These are phyloP conservation scores for Margaritifera margaritifera DNA, from an alignment of 2,888 invertebrate genomes.

Conservation along the genomic window DNA sequence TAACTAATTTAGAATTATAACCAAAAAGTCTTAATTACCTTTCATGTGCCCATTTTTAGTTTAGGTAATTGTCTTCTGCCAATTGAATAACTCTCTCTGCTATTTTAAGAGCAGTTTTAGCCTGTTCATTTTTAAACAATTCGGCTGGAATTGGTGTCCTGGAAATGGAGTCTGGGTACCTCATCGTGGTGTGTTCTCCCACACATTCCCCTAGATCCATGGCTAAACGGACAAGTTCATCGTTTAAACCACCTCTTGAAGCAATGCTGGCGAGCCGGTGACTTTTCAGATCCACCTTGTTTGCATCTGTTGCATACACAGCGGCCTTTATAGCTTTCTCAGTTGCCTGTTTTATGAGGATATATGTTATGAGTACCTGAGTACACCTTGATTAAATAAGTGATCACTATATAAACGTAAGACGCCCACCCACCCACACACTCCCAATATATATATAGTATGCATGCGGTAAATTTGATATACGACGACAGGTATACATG, in stretches of 20 bases:
- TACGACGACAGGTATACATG: too few species aligned
- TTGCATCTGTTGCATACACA: constrained; percentile 7
- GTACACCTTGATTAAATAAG: too few species aligned
- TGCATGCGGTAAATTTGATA: too few species aligned
- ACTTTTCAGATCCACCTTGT: not conserved
- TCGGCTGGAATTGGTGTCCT: constrained; percentile 18
- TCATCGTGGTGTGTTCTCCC: constrained; percentile 17
- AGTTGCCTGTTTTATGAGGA: constrained; percentile 10
- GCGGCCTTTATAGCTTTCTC: constrained; percentile 20
- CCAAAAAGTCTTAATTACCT: too few species aligned
- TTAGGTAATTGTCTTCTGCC: constrained; percentile 1
- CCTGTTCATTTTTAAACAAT: constrained; percentile 16
- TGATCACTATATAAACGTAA: too few species aligned
- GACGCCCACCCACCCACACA: too few species aligned
- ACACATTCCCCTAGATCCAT: constrained; percentile 6
- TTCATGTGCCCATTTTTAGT: too few species aligned
- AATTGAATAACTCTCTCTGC: constrained; percentile 13
- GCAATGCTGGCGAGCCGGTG: not conserved
- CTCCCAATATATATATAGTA: too few species aligned
- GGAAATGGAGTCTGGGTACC: constrained; percentile 17
- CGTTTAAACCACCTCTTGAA: too few species aligned
- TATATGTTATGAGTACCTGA: too few species aligned
- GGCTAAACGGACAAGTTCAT: not conserved
- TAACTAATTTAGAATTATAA: too few species aligned
- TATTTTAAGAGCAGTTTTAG: constrained; percentile 9